Evolutionary conservation across 2,888 invertebrate species (phyloP).

Genomic region (Cecidostiba fungosa): DNA sequence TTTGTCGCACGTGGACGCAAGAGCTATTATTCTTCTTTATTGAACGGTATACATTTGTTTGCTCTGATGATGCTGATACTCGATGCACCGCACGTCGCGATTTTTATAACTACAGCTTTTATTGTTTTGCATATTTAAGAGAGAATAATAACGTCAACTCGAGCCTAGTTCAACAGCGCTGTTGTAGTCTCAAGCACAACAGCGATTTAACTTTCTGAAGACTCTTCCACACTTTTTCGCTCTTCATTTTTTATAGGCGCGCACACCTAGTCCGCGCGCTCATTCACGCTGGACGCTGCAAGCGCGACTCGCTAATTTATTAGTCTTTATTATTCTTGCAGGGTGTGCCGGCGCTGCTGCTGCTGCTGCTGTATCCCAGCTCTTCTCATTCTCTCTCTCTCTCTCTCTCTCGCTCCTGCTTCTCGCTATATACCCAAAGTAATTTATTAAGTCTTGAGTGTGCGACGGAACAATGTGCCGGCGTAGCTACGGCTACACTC

Average conservation of each 20-base stretch:
- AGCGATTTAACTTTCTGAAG: not conserved
- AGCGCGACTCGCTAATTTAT: slow-evolving; percentile 61
- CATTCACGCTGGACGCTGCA: slow-evolving; percentile 19
- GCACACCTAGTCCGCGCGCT: not conserved
- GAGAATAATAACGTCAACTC: not conserved
- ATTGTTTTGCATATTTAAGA: not conserved
- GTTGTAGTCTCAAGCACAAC: not conserved
- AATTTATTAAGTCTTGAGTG: slow-evolving; percentile 68
- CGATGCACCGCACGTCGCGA: no score
- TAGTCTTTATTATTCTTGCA: slow-evolving; percentile 64
- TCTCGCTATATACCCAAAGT: slow-evolving; percentile 52
- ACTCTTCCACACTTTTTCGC: not conserved
- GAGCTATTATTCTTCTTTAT: not conserved
- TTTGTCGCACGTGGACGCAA: not conserved
- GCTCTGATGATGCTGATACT: not conserved
- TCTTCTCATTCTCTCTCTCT: slow-evolving; percentile 54
- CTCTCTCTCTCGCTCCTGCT: slow-evolving; percentile 16
- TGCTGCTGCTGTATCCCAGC: not conserved
- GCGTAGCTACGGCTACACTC: slow-evolving; percentile 39
- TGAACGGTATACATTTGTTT: not conserved
- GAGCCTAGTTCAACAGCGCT: not conserved
- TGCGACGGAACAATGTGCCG: slow-evolving; percentile 65
- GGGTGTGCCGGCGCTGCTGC: not conserved
- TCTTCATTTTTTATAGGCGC: slow-evolving; percentile 11
- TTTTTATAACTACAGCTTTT: no score